These are phyloP conservation scores for Otolemur crassicaudatus DNA, from an alignment of 2,797 vertebrate species.

Conservation along the genomic window DNA sequence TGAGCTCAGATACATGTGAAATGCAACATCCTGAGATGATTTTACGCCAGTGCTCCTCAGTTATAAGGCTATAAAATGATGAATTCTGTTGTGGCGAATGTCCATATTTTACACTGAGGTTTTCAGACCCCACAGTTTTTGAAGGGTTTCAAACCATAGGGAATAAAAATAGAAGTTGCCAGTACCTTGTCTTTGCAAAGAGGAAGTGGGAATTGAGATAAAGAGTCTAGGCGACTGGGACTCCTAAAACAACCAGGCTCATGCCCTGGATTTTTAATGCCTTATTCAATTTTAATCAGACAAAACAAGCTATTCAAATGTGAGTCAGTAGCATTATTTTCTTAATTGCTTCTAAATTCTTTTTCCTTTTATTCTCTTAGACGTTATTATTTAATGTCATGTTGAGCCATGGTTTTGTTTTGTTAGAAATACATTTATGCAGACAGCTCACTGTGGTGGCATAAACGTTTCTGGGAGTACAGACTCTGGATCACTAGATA, in stretches of 20 bases:
- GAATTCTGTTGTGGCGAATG: constrained; percentile 2
- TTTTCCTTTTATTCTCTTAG: constrained; percentile 22
- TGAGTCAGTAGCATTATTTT: constrained; percentile 54
- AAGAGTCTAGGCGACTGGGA: background rate
- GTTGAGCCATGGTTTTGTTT: constrained; percentile 12
- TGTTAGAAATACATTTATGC: constrained; percentile 3
- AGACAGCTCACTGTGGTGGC: background rate
- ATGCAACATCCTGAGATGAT: background rate
- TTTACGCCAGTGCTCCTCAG: background rate
- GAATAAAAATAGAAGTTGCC: constrained; percentile 25
- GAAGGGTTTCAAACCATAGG: background rate
- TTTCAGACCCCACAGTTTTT: constrained; percentile 45
- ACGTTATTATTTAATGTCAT: constrained; percentile 4
- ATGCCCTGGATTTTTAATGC: constrained; percentile 4
- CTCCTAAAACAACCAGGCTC: background rate
- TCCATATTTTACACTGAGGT: background rate
- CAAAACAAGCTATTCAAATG: constrained; percentile 57
- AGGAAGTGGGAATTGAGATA: constrained; percentile 38
- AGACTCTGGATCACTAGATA: background rate
- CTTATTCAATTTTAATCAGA: constrained; percentile 62
- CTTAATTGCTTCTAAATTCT: constrained; percentile 53
- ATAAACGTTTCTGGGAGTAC: background rate
- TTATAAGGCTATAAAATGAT: background rate
- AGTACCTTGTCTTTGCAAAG: constrained; percentile 21
- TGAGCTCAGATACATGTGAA: constrained; percentile 1